phyloP scores from a whole-genome alignment of 1,140 invertebrate species.

The Trichonephila inaurata region DNA sequence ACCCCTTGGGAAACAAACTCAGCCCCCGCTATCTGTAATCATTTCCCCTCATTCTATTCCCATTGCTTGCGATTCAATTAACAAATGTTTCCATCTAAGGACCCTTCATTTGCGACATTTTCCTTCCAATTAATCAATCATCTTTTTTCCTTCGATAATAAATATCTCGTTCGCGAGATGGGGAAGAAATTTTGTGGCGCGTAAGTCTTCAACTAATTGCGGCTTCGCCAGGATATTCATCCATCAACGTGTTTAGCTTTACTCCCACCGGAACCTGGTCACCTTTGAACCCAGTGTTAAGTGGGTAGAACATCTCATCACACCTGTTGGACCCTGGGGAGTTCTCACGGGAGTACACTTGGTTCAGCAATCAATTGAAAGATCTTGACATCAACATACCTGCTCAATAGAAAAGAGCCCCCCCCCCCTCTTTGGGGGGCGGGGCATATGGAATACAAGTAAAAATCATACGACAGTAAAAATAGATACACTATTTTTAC shows the following conservation, averaged over 20 bases:
- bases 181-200: neutral
- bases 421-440: neutral
- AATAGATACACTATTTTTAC: neutral
- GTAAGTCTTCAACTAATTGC: constrained; percentile 42
- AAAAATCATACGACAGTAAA: neutral
- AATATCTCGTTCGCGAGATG: constrained; percentile 25
- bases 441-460: neutral
- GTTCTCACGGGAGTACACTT: constrained; percentile 54
- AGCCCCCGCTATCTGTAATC: neutral
- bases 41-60: neutral
- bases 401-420: neutral
- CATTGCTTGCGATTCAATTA: constrained; percentile 34
- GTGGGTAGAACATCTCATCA: constrained; percentile 43
- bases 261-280: constrained; percentile 62
- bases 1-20: constrained; percentile 1
- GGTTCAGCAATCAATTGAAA: neutral
- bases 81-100: constrained; percentile 9
- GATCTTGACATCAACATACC: constrained; percentile 16
- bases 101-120: constrained; percentile 55
- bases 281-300: constrained; percentile 53
- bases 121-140: constrained; percentile 13
- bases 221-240: constrained; percentile 36
- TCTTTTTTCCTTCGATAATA: constrained; percentile 15
- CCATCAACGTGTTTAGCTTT: constrained; percentile 16
- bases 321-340: constrained; percentile 42